Evolutionary conservation across 2,888 invertebrate genomes (phyloP).

Genomic region (Lycia hirtaria): DNA sequence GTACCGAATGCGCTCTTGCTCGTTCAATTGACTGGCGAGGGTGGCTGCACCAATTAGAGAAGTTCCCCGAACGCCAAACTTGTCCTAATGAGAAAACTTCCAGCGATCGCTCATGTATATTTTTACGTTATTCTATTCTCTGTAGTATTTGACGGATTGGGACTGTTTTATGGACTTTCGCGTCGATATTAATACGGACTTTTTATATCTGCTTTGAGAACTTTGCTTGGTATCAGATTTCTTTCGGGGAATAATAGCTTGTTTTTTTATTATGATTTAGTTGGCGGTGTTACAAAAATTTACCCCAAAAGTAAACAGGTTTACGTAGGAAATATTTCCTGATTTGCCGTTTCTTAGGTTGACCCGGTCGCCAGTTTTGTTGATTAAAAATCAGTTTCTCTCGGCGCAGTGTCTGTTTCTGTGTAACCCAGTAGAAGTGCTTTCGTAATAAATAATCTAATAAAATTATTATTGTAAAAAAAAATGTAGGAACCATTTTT

Average conservation of each 20-base stretch:
- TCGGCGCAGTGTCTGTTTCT: no score
- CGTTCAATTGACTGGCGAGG: slow-evolving; percentile 48
- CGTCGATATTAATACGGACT: background rate
- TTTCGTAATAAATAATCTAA: no score
- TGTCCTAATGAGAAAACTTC: slow-evolving; percentile 59
- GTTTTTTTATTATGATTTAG: background rate
- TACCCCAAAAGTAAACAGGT: no score
- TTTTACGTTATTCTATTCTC: slow-evolving; percentile 42
- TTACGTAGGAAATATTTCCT: no score
- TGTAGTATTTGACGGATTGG: slow-evolving; percentile 21
- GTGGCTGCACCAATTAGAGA: slow-evolving; percentile 52
- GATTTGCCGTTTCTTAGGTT: no score
- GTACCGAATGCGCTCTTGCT: slow-evolving; percentile 22
- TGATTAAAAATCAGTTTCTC: no score
- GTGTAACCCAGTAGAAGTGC: no score
- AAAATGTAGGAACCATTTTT: no score
- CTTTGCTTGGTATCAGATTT: background rate
- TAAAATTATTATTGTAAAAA: no score
- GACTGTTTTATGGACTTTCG: slow-evolving; percentile 11
- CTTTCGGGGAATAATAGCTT: background rate
- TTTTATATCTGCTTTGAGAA: background rate
- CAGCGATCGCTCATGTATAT: slow-evolving; percentile 43
- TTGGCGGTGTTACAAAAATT: no score
- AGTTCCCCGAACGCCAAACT: slow-evolving; percentile 51
- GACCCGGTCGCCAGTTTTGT: no score